Percentiles rank a stretch among this genome's conserved stretches.
These are phyloP conservation scores for Urocyon cinereoargenteus DNA, from an alignment of 2,797 vertebrate genomes.

Conservation along the genomic window DNA sequence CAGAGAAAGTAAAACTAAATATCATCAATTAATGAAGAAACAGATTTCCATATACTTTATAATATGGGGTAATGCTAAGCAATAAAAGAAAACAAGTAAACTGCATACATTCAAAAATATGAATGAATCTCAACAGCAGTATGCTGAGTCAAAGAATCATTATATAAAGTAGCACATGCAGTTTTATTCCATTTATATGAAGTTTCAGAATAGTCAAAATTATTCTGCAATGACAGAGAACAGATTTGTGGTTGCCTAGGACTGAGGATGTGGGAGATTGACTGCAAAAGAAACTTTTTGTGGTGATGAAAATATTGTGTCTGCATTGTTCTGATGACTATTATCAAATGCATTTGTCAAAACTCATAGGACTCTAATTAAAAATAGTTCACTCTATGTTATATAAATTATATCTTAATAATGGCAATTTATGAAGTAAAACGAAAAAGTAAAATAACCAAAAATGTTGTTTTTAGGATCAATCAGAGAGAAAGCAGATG, in stretches of 20 bases:
- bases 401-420: neutral
- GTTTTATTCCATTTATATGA: neutral
- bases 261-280: neutral
- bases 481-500: neutral
- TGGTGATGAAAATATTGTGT: neutral
- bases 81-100: neutral
- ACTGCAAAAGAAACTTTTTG: neutral
- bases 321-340: neutral
- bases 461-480: neutral
- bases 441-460: neutral
- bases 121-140: neutral
- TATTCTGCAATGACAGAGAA: constrained; percentile 9
- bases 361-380: neutral
- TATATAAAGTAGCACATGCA: neutral
- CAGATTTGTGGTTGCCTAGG: neutral
- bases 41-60: neutral
- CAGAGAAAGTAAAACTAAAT: neutral
- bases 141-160: neutral
- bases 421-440: neutral
- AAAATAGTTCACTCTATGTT: neutral
- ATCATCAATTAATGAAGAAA: neutral
- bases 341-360: constrained; percentile 50
- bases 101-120: neutral
- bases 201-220: neutral
- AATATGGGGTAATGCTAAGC: neutral